phyloP scores from a whole-genome alignment of 1,140 invertebrate genomes.

The Platyscapa corneri region DNA sequence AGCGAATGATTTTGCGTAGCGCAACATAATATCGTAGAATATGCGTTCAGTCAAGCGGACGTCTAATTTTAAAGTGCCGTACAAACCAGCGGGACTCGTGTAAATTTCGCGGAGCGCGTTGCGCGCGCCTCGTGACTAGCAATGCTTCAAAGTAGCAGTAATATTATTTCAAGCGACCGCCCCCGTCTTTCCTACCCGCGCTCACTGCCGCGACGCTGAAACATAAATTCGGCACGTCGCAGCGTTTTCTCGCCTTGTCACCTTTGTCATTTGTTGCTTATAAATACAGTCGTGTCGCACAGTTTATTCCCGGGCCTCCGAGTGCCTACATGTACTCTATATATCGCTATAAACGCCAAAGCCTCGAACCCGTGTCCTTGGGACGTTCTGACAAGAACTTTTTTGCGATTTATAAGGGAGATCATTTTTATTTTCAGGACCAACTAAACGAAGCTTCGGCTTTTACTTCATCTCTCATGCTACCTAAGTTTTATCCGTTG shows the following conservation, averaged over 20 bases:
- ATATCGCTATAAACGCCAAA: neutral
- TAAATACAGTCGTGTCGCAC: conserved; percentile 63
- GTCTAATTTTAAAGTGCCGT: conserved; percentile 50
- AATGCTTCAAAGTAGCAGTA: conserved; percentile 49
- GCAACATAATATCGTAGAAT: neutral
- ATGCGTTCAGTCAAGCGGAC: conserved; percentile 15
- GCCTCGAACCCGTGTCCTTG: neutral
- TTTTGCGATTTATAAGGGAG: neutral
- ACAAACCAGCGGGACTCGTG: conserved; percentile 45
- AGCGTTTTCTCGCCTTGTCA: conserved; percentile 71
- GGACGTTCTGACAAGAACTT: neutral
- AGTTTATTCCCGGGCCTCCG: conserved; percentile 16
- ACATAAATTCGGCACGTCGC: conserved; percentile 68
- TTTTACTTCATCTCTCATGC: no score
- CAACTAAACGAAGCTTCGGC: neutral
- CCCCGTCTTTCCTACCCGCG: conserved; percentile 19
- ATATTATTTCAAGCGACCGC: conserved; percentile 50
- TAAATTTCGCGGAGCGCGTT: conserved; percentile 21
- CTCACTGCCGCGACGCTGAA: conserved; percentile 54
- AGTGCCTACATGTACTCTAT: neutral
- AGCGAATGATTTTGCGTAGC: neutral
- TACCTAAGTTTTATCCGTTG: no score
- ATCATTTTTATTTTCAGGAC: neutral
- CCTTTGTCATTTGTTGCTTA: conserved; percentile 72
- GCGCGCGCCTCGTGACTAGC: no score